Evolutionary conservation across 2,113 vertebrate species (phyloP).

Genomic region (Burhinus bistriatus): DNA sequence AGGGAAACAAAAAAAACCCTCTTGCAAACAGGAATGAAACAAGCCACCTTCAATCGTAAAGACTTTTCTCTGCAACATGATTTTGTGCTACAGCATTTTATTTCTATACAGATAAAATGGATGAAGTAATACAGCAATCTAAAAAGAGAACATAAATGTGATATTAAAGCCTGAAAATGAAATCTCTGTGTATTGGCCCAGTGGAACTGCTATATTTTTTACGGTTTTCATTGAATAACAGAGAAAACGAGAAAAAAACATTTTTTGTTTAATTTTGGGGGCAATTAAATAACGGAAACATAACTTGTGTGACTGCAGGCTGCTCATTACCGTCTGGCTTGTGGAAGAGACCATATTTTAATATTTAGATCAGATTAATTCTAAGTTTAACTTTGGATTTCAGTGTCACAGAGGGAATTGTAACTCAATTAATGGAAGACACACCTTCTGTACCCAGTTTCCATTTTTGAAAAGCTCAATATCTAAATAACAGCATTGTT

Average conservation of each 20-base stretch:
- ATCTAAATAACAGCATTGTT: neutral
- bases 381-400: slow-evolving; percentile 39
- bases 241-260: neutral
- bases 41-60: slow-evolving; percentile 21
- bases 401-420: neutral
- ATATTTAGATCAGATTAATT: slow-evolving; percentile 55
- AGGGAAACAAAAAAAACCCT: slow-evolving; percentile 51
- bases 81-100: slow-evolving; percentile 43
- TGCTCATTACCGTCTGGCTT: slow-evolving; percentile 17
- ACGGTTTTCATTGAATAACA: neutral
- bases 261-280: slow-evolving; percentile 25
- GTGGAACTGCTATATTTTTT: slow-evolving; percentile 18
- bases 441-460: neutral
- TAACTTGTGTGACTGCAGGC: slow-evolving; percentile 7
- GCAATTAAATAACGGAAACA: slow-evolving; percentile 38
- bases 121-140: neutral
- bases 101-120: slow-evolving; percentile 54
- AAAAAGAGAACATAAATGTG: slow-evolving; percentile 25
- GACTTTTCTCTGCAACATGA: slow-evolving; percentile 47
- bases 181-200: neutral
- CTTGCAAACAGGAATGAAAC: neutral
- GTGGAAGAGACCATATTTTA: slow-evolving; percentile 32
- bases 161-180: slow-evolving; percentile 4
- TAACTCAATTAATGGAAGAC: slow-evolving; percentile 11
- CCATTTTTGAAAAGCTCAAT: neutral